Conservation (phyloP, 2,888 invertebrate species). For the Bhutanitis thaidina region DNA sequence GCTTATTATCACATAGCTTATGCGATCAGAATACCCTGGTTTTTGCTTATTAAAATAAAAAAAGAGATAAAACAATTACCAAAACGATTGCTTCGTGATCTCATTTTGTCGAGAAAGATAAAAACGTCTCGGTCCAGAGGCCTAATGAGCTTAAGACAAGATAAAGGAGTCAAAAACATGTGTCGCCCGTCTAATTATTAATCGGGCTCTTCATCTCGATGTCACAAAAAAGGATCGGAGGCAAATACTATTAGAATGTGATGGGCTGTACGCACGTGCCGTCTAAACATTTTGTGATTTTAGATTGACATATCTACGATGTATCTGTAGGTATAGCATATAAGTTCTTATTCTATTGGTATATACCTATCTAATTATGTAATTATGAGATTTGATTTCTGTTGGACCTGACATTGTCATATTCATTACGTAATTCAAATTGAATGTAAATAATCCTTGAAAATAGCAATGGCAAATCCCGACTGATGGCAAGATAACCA, state of each 20-base stretch:
- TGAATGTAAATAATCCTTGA: too few species aligned
- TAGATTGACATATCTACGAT: not conserved
- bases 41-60: conserved; percentile 17
- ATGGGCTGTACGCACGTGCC: conserved; percentile 53
- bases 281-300: conserved; percentile 1
- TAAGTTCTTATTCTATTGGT: too few species aligned
- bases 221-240: conserved; percentile 61
- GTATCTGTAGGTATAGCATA: not conserved
- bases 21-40: not conserved
- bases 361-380: too few species aligned
- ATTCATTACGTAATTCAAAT: too few species aligned
- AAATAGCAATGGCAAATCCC: too few species aligned
- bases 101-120: conserved; percentile 38
- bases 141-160: conserved; percentile 61
- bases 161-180: conserved; percentile 69
- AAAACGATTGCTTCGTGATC: conserved; percentile 24
- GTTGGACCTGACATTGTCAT: too few species aligned
- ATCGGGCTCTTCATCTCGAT: conserved; percentile 66
- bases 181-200: conserved; percentile 75
- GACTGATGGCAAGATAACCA: too few species aligned
- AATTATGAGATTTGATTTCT: too few species aligned
- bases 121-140: conserved; percentile 45
- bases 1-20: too few species aligned
- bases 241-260: conserved; percentile 63
- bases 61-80: conserved; percentile 26